Evolutionary conservation across 37 sponge, comb jelly and placozoan genomes (phyloP).

Genomic region (Mnemiopsis leidyi): DNA sequence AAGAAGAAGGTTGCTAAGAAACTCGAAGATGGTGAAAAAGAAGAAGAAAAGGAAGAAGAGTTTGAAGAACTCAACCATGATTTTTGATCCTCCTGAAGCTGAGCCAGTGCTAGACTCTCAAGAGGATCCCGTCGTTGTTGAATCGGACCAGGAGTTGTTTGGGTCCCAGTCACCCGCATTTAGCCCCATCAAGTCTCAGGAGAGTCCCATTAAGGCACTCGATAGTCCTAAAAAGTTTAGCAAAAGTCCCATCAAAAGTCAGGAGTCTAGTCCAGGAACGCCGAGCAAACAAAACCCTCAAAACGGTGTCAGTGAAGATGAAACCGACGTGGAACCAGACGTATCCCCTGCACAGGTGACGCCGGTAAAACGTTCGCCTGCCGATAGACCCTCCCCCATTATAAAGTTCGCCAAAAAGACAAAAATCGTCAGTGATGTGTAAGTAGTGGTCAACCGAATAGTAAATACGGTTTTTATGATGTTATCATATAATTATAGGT

Average conservation of each 20-base stretch:
- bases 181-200: neutral
- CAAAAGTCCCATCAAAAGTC: neutral
- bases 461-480: too few relatives aligned
- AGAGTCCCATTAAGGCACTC: neutral
- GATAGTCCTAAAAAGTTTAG: neutral
- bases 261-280: neutral
- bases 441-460: too few relatives aligned
- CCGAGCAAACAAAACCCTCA: neutral
- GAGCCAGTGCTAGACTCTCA: neutral
- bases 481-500: too few relatives aligned
- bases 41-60: constrained; percentile 61
- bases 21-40: neutral
- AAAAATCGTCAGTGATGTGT: neutral
- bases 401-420: neutral
- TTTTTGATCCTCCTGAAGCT: neutral
- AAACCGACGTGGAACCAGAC: neutral
- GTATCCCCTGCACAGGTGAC: neutral
- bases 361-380: neutral
- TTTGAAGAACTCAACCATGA: constrained; percentile 45
- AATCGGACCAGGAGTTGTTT: neutral
- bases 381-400: neutral
- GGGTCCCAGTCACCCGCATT: neutral
- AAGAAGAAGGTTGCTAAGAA: neutral
- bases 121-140: neutral
- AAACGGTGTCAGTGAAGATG: constrained; percentile 1